These are phyloP conservation scores for Gisinianus flammeolus DNA, from an alignment of 2,888 invertebrate genomes.

Conservation along the genomic window DNA sequence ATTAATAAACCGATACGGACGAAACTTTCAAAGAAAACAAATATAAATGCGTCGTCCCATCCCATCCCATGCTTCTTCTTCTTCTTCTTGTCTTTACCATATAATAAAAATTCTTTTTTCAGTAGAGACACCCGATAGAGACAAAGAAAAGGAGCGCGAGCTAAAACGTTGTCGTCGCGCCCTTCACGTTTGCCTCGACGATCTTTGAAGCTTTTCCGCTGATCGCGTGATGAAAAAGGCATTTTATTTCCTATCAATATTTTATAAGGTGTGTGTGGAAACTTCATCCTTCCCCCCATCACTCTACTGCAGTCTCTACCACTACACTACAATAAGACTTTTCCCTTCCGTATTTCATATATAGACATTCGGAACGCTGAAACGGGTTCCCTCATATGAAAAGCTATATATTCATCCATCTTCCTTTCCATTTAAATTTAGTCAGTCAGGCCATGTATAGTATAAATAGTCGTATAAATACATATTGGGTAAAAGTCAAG, in stretches of 20 bases:
- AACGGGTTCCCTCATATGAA: not conserved
- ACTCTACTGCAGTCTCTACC: not conserved
- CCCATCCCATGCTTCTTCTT: too few species aligned
- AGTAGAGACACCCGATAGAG: too few species aligned
- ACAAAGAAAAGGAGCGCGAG: not conserved
- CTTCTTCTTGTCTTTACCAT: too few species aligned
- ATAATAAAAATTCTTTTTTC: too few species aligned
- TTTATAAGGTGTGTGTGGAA: constrained; percentile 49
- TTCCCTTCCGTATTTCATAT: not conserved
- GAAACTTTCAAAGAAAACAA: too few species aligned
- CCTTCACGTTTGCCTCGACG: constrained; percentile 34
- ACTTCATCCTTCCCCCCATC: constrained; percentile 23
- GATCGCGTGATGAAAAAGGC: constrained; percentile 55
- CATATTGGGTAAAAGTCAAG: not conserved
- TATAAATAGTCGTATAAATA: not conserved
- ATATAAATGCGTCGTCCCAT: too few species aligned
- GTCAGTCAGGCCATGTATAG: not conserved
- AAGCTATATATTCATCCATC: not conserved
- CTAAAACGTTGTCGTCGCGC: constrained; percentile 20
- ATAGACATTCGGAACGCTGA: not conserved
- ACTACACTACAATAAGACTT: not conserved
- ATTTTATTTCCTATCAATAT: constrained; percentile 57
- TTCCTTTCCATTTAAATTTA: constrained; percentile 17
- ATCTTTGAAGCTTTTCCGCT: constrained; percentile 37
- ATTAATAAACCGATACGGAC: too few species aligned